phyloP scores from a whole-genome alignment of 2,797 vertebrate genomes.

The Trachurus trachurus region DNA sequence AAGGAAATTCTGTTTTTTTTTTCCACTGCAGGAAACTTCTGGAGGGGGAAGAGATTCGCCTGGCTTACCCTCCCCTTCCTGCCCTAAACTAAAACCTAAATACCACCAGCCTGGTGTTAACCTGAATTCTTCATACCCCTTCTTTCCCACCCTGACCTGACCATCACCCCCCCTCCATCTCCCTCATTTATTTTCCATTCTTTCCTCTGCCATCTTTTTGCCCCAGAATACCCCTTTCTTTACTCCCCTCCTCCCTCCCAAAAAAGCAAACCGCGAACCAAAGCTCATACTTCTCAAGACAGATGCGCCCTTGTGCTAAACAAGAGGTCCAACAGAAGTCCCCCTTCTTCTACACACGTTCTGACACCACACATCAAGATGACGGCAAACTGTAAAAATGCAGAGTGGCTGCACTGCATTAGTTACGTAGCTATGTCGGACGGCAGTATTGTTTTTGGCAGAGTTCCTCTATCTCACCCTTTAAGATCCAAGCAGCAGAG shows the following conservation, averaged over 20 bases:
- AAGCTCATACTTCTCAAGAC: conserved; percentile 81
- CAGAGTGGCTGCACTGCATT: conserved; percentile 80
- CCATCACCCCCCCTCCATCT: background rate
- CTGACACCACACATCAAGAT: conserved; percentile 69
- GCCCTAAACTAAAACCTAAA: conserved; percentile 65
- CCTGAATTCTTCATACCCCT: conserved; percentile 38
- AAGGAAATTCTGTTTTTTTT: background rate
- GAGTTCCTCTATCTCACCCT: conserved; percentile 46
- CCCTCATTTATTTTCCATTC: background rate
- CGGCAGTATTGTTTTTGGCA: conserved; percentile 66
- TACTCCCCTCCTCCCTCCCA: conserved; percentile 9
- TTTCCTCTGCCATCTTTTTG: background rate
- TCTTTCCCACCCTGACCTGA: conserved; percentile 9
- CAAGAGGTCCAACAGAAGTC: conserved; percentile 89
- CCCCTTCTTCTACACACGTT: conserved; percentile 91
- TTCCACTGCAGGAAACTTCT: conserved; percentile 85
- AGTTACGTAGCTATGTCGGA: conserved; percentile 63
- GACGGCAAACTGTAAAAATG: conserved; percentile 54
- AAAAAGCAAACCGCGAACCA: conserved; percentile 34
- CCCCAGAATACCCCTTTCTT: conserved; percentile 15
- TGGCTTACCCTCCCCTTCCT: conserved; percentile 77
- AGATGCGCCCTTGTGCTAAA: conserved; percentile 87
- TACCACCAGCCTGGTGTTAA: conserved; percentile 50
- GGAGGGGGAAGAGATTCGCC: conserved; percentile 88
- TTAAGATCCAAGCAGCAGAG: conserved; percentile 63